phyloP scores from a whole-genome alignment of 2,888 invertebrate genomes.

The Spodoptera picta region DNA sequence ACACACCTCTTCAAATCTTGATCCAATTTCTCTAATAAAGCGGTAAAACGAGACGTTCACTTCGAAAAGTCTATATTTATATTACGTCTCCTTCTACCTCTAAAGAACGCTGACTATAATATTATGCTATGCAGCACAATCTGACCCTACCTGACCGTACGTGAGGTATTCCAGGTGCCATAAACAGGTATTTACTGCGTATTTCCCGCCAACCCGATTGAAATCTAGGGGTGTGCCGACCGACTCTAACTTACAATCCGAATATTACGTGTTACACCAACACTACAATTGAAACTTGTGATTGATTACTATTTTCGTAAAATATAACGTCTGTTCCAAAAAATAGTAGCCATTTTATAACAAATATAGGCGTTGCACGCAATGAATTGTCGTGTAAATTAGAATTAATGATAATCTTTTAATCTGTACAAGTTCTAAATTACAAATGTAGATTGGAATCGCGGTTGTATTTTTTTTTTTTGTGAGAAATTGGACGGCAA shows the following conservation, averaged over 20 bases:
- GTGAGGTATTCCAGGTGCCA: slow-evolving; percentile 65
- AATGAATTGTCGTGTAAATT: slow-evolving; percentile 15
- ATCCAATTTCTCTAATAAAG: too few species aligned
- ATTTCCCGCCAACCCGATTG: slow-evolving; percentile 79
- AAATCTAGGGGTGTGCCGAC: slow-evolving; percentile 70
- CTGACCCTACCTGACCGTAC: slow-evolving; percentile 20
- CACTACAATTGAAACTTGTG: slow-evolving; percentile 57
- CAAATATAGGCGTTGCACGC: slow-evolving; percentile 50
- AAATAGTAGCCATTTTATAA: slow-evolving; percentile 34
- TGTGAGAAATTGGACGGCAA: slow-evolving; percentile 27
- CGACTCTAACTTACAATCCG: slow-evolving; percentile 41
- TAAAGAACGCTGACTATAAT: too few species aligned
- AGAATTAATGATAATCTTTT: slow-evolving; percentile 27
- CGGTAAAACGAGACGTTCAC: too few species aligned
- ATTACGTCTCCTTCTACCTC: too few species aligned
- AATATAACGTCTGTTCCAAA: slow-evolving; percentile 17
- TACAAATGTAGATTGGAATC: slow-evolving; percentile 27
- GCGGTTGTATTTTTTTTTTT: slow-evolving; percentile 29
- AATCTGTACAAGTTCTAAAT: slow-evolving; percentile 35
- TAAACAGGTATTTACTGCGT: slow-evolving; percentile 76
- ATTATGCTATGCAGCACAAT: too few species aligned
- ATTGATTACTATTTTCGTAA: slow-evolving; percentile 57
- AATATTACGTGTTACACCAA: slow-evolving; percentile 55
- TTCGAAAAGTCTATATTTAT: too few species aligned
- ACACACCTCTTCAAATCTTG: too few species aligned